Evolutionary conservation across 2,113 vertebrate genomes (phyloP), one percentile per base, ranked within the genome.

Genomic region (Saccopteryx bilineata): DNA sequence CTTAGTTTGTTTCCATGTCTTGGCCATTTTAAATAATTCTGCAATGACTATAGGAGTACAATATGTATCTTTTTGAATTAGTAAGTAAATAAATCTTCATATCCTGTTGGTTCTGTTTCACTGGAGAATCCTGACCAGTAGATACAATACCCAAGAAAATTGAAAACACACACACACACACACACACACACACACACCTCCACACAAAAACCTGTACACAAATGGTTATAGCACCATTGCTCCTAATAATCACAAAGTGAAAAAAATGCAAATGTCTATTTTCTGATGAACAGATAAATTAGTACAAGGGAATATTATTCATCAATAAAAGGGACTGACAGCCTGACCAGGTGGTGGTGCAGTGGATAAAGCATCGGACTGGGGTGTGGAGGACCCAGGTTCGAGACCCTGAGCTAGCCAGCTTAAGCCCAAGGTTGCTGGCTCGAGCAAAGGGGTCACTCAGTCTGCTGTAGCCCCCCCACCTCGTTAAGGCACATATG

Each of bases 281-380:
- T 26, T 54, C 31, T 50, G 75, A 96, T 86, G n/a, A 90, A 74
- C 33, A 33, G 28, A 48, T 74, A 86, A 90, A 93, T 19, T 23
- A 72, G 69, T 68, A 33, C 18, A 74, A 17, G 68, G 60, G 31
- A 76, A 39, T 75, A 56, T 75, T 92, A 68, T 82, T 82, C 48
- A 12, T 7, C 26, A 68, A 74, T 84, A 80, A 85, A 92, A 80
- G 54, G 31, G 19, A n/a, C n/a, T n/a, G n/a, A n/a, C n/a, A n/a
- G 39, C 39, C 39, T 39, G 39, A 39, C 39, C 39, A 39, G 39
- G 39, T 39, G 39, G 39, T 39, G 39, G 39, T 39, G 39, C 39
- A 39, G 39, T 39, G 39, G 39, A 39, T 39, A 39, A 39, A 39
- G 39, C 39, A 39, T 39, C 39, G 39, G 39, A 39, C 39, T 39